Evolutionary conservation across 2,797 vertebrate genomes (phyloP).

Genomic region (Sebastes cheni): DNA sequence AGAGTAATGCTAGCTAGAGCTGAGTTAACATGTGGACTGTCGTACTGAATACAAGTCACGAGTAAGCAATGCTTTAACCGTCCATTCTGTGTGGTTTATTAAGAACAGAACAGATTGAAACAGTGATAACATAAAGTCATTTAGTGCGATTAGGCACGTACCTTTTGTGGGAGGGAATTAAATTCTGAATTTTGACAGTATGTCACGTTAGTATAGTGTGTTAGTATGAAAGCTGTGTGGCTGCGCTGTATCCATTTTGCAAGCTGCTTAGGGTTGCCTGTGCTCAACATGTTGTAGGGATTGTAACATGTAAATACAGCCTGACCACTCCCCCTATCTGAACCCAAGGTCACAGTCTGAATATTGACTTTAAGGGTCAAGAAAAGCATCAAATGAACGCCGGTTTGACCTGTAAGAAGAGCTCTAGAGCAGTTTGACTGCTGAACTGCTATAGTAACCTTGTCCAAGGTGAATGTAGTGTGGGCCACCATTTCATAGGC

Average conservation of each 20-base stretch:
- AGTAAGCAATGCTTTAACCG: too few relatives aligned
- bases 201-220: neutral
- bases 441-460: slow-evolving; percentile 42
- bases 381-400: neutral
- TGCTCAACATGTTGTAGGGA: neutral
- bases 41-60: too few relatives aligned
- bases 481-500: slow-evolving; percentile 43
- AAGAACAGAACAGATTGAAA: too few relatives aligned
- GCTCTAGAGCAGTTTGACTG: neutral
- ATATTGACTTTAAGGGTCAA: slow-evolving; percentile 6
- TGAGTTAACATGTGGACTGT: too few relatives aligned
- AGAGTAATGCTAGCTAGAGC: too few relatives aligned
- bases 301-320: slow-evolving; percentile 27
- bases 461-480: slow-evolving; percentile 57
- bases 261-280: slow-evolving; percentile 18
- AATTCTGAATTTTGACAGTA: too few relatives aligned
- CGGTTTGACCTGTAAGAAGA: neutral
- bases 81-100: too few relatives aligned
- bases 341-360: slow-evolving; percentile 42
- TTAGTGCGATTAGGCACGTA: neutral
- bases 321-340: slow-evolving; percentile 9
- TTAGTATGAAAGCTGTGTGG: neutral
- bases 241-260: neutral
- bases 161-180: too few relatives aligned
- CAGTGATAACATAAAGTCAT: neutral